phyloP scores from a whole-genome alignment of 2,888 invertebrate genomes.

The Cryptocheilus praepositus region DNA sequence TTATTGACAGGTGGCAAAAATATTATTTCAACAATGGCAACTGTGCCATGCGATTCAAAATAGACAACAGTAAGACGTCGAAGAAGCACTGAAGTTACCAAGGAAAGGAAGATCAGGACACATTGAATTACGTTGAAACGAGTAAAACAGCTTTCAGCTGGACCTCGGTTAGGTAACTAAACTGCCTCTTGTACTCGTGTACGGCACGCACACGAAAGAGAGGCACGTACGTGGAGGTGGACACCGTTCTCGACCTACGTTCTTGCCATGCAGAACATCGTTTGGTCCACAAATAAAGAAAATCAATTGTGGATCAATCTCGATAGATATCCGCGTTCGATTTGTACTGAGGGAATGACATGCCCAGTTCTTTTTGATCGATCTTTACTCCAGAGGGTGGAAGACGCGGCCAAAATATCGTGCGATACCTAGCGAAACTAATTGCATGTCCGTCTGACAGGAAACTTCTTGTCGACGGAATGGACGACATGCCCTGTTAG shows the following conservation, averaged over 20 bases:
- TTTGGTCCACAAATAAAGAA: slow-evolving; percentile 35
- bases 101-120: slow-evolving; percentile 24
- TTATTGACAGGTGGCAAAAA: too few relatives aligned
- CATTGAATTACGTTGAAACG: slow-evolving; percentile 24
- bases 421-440: slow-evolving; percentile 35
- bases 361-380: slow-evolving; percentile 29
- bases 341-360: slow-evolving; percentile 11
- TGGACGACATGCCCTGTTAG: too few relatives aligned
- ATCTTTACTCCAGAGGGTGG: neutral
- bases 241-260: slow-evolving; percentile 51
- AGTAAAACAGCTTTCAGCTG: neutral
- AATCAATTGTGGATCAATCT: slow-evolving; percentile 43
- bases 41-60: too few relatives aligned
- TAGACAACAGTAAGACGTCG: too few relatives aligned
- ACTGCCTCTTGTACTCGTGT: slow-evolving; percentile 36
- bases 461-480: too few relatives aligned
- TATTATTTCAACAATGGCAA: too few relatives aligned
- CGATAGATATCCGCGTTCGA: slow-evolving; percentile 35
- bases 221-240: slow-evolving; percentile 40
- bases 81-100: slow-evolving; percentile 32
- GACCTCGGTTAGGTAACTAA: slow-evolving; percentile 31
- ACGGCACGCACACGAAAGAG: slow-evolving; percentile 22
- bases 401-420: slow-evolving; percentile 26
- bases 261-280: slow-evolving; percentile 29
- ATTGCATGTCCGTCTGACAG: slow-evolving; percentile 29